phyloP scores from a whole-genome alignment of 2,797 vertebrate genomes.

The Euphonia xanthogaster region DNA sequence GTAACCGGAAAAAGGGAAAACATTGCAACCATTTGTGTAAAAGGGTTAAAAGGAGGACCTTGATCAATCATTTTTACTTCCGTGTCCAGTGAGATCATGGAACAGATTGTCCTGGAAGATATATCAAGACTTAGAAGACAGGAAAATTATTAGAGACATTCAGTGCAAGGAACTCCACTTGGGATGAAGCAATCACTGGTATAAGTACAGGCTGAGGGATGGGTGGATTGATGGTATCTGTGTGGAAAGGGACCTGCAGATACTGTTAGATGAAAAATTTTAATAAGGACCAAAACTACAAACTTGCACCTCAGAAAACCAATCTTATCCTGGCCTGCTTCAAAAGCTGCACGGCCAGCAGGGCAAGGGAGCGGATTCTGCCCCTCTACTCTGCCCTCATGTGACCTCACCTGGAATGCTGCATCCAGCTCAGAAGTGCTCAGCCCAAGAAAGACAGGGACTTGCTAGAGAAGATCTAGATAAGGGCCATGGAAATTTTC shows the following conservation, averaged over 20 bases:
- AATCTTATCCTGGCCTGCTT: rapidly evolving
- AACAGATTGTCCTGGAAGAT: not conserved
- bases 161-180: not conserved
- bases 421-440: not conserved
- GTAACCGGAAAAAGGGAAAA: not conserved
- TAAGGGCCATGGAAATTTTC: not conserved
- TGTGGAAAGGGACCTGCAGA: not conserved
- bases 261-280: not conserved
- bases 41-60: not conserved
- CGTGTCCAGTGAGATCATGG: not conserved
- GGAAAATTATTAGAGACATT: not conserved
- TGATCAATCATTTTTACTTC: not conserved
- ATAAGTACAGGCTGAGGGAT: no score
- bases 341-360: not conserved
- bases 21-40: not conserved
- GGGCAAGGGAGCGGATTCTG: not conserved
- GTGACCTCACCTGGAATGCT: not conserved
- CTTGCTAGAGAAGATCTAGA: not conserved
- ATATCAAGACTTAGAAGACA: not conserved
- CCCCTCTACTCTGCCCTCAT: not conserved
- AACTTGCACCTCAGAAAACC: not conserved
- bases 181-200: no score
- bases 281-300: not conserved
- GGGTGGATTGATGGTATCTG: not conserved
- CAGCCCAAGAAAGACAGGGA: not conserved